Base-by-base conservation (phyloP, 2,113 vertebrate genomes). In the Leucoraja erinaceus region DNA sequence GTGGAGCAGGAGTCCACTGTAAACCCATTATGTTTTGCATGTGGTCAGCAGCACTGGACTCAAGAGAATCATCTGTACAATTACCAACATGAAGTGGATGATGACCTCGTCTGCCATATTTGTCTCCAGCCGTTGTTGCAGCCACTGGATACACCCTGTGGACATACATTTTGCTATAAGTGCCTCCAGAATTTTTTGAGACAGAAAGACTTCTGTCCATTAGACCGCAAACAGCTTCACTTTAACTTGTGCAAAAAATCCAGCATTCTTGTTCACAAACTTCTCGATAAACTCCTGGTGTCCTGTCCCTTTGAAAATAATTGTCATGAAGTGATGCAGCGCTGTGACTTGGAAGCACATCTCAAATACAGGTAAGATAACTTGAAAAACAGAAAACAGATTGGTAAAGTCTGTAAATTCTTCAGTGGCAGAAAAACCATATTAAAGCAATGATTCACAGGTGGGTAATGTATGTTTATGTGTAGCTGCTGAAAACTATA, bases 141-240 rank as follows among this genome's bases (percentile, higher is more conserved):
- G 96, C 98, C 98, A 0, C 96, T 99, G 31, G 98, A 99, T 94
- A 99, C 98, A 0, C 98, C 98, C 8, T 99, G 98, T 61, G 98
- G 98, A 83, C 98, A 99, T 96, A 99, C 98, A n/a, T 99, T 99
- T 96, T 99, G 98, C 94, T 97, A 96, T 95, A 98, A 98, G 96
- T 99, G 98, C 97, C 97, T 99, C 95, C 96, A 97, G 90, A 99
- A 98, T 96, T 99, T 99, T 95, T 96, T 99, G 93, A 97, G 98
- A 95, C 98, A 99, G 95, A 98, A 98, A 84, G 98, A 99, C 95
- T 99, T 99, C 96, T 99, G 98, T 94, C 98, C 98, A 0, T 95
- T 99, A 95, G 98, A 99, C 95, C 96, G 98, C 78, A 98, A 98
- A 38, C 96, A 97, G 94, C 97, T 99, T 83, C 97, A 99, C 95